Percentiles rank a stretch among this genome's conserved stretches.
phyloP scores from a whole-genome alignment of 2,797 vertebrate species.

The Taenioides sp. region DNA sequence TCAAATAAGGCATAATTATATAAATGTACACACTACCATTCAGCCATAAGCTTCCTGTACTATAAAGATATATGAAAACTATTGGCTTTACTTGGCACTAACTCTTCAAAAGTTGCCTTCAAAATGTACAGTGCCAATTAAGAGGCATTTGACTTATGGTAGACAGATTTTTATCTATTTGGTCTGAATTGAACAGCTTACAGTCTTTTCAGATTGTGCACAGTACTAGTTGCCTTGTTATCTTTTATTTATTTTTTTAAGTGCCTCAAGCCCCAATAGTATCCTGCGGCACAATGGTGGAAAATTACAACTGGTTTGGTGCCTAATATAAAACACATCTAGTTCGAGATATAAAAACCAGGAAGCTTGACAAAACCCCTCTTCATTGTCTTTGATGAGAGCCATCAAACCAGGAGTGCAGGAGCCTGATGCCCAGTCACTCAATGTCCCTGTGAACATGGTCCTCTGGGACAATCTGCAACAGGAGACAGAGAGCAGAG shows the following conservation, averaged over 20 bases:
- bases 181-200: no score
- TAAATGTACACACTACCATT: no score
- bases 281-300: fast-evolving
- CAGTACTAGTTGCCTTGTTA: neutral
- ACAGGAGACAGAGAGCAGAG: neutral
- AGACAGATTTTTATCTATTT: no score
- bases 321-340: neutral
- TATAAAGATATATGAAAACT: no score
- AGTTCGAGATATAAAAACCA: neutral
- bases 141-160: no score
- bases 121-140: no score
- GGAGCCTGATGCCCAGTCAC: neutral
- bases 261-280: neutral
- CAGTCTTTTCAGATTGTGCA: no score
- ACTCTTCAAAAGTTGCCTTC: no score
- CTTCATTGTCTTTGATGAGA: neutral
- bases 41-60: no score
- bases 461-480: neutral
- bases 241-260: neutral
- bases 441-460: neutral
- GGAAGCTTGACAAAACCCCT: neutral
- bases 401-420: neutral
- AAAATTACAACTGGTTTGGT: neutral
- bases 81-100: no score
- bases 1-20: no score